Evolutionary conservation across 2,797 vertebrate genomes (phyloP).

Genomic region (Pipistrellus nathusii): DNA sequence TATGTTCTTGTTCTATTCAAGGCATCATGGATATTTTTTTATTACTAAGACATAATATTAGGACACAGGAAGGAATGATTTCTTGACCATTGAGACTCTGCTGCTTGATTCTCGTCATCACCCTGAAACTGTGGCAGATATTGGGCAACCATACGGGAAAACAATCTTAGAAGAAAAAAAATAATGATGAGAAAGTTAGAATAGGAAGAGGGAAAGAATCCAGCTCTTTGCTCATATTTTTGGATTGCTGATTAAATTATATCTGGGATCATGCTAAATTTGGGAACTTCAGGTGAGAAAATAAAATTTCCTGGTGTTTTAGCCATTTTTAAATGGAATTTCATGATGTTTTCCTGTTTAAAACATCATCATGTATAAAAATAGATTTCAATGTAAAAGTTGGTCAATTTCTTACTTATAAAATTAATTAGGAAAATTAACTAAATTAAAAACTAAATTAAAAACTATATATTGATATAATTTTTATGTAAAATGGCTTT

Average conservation of each 20-base stretch:
- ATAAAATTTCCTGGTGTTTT: background rate
- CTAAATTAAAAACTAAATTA: background rate
- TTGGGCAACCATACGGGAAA: background rate
- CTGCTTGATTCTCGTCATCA: background rate
- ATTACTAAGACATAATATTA: background rate
- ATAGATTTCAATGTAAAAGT: background rate
- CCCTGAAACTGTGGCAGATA: background rate
- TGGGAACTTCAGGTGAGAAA: background rate
- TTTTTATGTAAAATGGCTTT: background rate
- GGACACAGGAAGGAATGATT: background rate
- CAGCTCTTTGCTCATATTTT: background rate
- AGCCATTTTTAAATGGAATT: background rate
- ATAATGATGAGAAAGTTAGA: background rate
- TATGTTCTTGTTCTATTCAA: background rate
- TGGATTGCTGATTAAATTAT: conserved; percentile 14
- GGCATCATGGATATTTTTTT: background rate
- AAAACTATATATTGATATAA: background rate
- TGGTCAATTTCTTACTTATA: background rate
- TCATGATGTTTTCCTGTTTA: background rate
- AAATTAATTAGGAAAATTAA: background rate
- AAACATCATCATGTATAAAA: background rate
- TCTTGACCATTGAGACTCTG: background rate
- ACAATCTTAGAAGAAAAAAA: background rate
- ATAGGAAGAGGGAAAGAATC: background rate
- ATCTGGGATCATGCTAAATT: background rate